Conservation (phyloP, 2,113 vertebrate genomes). For the Fulmarus glacialis region DNA sequence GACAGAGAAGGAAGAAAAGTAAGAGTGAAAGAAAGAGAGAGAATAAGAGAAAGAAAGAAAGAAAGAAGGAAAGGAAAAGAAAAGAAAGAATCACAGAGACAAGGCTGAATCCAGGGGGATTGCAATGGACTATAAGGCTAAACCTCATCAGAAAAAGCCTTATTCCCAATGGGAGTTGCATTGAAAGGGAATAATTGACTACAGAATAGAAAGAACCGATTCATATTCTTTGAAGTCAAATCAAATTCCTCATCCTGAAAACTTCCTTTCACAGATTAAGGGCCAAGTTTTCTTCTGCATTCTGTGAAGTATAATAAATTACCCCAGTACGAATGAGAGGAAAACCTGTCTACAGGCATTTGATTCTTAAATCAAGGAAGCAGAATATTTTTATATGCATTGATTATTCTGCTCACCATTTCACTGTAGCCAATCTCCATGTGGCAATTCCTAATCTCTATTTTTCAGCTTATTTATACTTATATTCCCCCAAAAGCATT, state of each 20-base stretch:
- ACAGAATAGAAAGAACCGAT: neutral
- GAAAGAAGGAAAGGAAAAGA: too few relatives aligned
- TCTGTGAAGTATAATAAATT: neutral
- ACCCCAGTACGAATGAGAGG: neutral
- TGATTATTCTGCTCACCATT: neutral
- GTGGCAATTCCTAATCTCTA: neutral
- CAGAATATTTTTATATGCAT: neutral
- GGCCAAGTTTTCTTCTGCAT: neutral
- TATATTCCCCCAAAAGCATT: neutral
- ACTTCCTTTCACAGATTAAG: neutral
- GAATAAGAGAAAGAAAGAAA: too few relatives aligned
- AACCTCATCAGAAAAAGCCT: neutral
- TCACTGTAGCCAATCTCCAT: neutral
- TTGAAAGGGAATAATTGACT: slow-evolving; percentile 9
- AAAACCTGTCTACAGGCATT: neutral
- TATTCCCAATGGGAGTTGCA: neutral
- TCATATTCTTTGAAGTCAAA: slow-evolving; percentile 34
- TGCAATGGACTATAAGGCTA: neutral
- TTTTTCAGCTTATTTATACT: neutral
- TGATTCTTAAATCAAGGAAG: neutral
- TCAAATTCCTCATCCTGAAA: slow-evolving; percentile 14
- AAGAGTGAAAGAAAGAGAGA: rapidly evolving
- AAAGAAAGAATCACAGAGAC: neutral
- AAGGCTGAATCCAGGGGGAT: neutral
- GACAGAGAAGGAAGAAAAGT: rapidly evolving